Base-by-base conservation (phyloP, 2,797 vertebrate genomes). In the Gymnoscopelus microlampas region DNA sequence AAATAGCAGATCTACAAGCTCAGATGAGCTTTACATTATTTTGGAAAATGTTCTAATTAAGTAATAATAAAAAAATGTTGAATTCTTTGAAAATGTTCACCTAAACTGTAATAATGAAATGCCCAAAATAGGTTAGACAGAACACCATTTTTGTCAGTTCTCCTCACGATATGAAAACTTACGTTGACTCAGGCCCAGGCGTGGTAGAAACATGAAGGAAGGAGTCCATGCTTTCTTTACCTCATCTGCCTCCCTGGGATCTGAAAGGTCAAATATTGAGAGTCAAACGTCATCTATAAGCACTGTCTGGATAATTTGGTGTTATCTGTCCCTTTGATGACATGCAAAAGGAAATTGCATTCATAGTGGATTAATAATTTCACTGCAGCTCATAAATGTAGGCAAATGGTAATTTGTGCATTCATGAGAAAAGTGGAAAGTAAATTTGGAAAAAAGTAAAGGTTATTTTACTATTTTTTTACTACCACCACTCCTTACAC, bases 191-290 rank as follows among this genome's bases (percentile, higher is more conserved):
- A 74, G 74, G 53, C 86, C 81, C 56, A 67, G 11, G 14, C 69
- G 55, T 5, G 80, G 68, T 7, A 2, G 62, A 71, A 53, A 73
- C 53, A 47, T 24, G 54, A 84, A 90, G 23, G 88, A 88, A 0
- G 88, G 84, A 60, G 78, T 83, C 90, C 90, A 92, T 12, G 6
- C 59, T 57, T 63, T 79, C 53, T 5, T 57, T 57, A 68, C 77
- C 69, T 73, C 76, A 54, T 86, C 61, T 14, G 10, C 67, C 71
- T 82, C 67, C 59, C 0, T n/a, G 15, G 63, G 64, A 58, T 88
- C 90, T 92, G 80, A 68, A 82, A 86, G 63, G 24, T 79, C 74
- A 44, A 77, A 85, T 14, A 77, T 15, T 53, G 66, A 76, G 57
- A 70, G 50, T 79, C 15, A 76, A 66, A 67, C 39, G 68, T 9